Evolutionary conservation across 2,113 vertebrate species (phyloP).

Genomic region (Bothrops jararaca): DNA sequence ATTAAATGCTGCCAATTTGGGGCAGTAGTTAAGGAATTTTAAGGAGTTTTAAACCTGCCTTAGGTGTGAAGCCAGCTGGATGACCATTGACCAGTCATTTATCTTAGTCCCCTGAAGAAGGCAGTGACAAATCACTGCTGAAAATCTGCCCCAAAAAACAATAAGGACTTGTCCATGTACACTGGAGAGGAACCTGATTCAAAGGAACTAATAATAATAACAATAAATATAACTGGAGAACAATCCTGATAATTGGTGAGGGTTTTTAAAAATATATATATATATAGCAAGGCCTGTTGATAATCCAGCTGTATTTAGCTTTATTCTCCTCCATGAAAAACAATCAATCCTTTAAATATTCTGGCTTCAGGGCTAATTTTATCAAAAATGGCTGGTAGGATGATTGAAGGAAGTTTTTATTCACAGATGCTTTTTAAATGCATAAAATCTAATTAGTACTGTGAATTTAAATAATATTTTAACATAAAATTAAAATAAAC

Average conservation of each 20-base stretch:
- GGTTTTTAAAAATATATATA: neutral
- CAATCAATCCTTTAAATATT: neutral
- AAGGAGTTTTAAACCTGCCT: neutral
- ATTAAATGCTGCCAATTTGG: neutral
- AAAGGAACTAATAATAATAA: neutral
- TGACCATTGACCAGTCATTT: neutral
- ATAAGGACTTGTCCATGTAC: neutral
- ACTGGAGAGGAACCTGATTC: neutral
- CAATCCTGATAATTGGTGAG: neutral
- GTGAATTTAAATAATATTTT: neutral
- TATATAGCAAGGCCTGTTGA: neutral
- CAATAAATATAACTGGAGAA: neutral
- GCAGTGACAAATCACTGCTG: neutral
- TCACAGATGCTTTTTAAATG: neutral
- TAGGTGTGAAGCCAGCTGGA: neutral
- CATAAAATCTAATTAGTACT: neutral
- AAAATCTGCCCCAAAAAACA: neutral
- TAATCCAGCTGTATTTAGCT: neutral
- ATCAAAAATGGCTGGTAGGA: neutral
- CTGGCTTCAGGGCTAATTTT: neutral
- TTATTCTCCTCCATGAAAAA: neutral
- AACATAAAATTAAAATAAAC: neutral
- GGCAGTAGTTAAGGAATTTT: neutral
- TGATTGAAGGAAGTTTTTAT: neutral
- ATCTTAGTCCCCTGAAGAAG: neutral